A percentile compares a stretch with the other conserved stretches of the same genome.
These are phyloP conservation scores for Callimico goeldii DNA, from an alignment of 2,797 vertebrate genomes.

Conservation along the genomic window DNA sequence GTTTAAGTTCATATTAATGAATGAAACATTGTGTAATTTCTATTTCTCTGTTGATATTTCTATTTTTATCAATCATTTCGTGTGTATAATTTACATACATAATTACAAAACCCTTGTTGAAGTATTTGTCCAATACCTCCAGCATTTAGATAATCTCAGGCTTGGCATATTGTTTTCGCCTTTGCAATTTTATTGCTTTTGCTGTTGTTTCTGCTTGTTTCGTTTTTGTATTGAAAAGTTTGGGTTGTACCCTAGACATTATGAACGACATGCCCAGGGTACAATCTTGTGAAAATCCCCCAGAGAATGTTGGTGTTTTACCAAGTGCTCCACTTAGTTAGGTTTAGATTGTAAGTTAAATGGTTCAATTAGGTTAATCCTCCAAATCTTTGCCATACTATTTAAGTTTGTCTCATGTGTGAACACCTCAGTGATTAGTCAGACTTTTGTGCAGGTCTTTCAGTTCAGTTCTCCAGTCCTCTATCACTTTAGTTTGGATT, in stretches of 20 bases:
- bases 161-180: neutral
- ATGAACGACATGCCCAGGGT: neutral
- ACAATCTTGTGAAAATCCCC: neutral
- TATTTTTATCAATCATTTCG: neutral
- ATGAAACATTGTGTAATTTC: neutral
- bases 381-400: neutral
- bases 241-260: neutral
- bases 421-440: neutral
- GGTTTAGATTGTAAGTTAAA: neutral
- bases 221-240: neutral
- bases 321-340: neutral
- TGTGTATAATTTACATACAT: neutral
- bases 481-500: neutral
- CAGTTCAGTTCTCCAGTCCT: neutral
- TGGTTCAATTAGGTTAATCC: neutral
- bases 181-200: neutral
- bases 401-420: neutral
- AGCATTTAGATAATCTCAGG: neutral
- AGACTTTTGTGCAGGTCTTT: neutral
- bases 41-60: neutral
- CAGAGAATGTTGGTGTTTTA: neutral
- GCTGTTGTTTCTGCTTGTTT: neutral
- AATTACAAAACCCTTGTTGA: neutral
- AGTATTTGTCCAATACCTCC: neutral
- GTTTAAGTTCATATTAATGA: neutral